Evolutionary conservation across 2,113 vertebrate species (phyloP).

Genomic region (Bufo bufo): DNA sequence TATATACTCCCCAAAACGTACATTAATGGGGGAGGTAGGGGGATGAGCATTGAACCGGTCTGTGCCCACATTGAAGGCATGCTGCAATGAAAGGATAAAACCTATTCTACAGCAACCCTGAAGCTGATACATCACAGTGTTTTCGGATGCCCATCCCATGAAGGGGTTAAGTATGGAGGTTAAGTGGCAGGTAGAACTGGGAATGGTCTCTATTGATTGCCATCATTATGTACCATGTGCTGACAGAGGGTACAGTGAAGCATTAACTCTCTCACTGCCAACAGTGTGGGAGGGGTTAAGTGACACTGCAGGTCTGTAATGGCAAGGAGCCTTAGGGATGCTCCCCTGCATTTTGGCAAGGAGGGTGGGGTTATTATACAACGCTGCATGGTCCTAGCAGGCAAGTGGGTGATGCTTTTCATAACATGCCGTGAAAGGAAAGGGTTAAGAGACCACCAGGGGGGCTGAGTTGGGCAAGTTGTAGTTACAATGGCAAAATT

Average conservation of each 20-base stretch:
- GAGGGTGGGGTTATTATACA: not conserved
- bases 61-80: not conserved
- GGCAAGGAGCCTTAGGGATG: not conserved
- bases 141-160: not conserved
- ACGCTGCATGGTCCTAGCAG: conserved; percentile 25
- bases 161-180: conserved; percentile 35
- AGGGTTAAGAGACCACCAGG: conserved; percentile 8
- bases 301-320: conserved; percentile 30
- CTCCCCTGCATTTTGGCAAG: conserved; percentile 1
- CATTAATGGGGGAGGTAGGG: not conserved
- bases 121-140: not conserved
- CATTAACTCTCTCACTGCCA: conserved; percentile 12
- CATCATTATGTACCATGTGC: conserved; percentile 14
- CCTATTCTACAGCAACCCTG: not conserved
- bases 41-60: not conserved
- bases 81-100: not conserved
- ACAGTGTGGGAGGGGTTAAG: conserved; percentile 3
- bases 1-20: not conserved
- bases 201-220: conserved; percentile 39
- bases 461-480: not conserved
- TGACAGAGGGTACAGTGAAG: conserved; percentile 12
- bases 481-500: not conserved
- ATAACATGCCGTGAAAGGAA: not conserved
- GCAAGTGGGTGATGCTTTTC: not conserved
- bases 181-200: conserved; percentile 35